Evolutionary conservation across 2,113 vertebrate genomes (phyloP).

Genomic region (Microtus richardsoni): DNA sequence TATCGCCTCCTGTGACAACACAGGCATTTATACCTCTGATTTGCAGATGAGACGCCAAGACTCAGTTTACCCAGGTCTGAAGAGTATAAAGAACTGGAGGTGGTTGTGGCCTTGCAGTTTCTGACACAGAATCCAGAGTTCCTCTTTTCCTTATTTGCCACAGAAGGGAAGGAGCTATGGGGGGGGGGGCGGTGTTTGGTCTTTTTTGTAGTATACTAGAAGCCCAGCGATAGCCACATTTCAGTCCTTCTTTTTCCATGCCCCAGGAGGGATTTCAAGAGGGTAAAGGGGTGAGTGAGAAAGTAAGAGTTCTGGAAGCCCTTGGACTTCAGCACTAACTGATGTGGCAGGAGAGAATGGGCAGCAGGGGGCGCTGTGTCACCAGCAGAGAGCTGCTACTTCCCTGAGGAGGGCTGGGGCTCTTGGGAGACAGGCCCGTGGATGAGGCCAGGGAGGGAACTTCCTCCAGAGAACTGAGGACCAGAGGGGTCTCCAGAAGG

Average conservation of each 20-base stretch:
- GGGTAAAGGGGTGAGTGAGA: background rate
- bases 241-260: background rate
- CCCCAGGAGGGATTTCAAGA: background rate
- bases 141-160: background rate
- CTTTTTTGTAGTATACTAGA: background rate
- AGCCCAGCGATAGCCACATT: background rate
- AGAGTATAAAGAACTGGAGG: background rate
- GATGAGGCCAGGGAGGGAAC: fast-evolving
- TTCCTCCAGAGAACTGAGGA: background rate
- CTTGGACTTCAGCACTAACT: no score
- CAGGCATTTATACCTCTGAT: background rate
- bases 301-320: no score
- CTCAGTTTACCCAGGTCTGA: background rate
- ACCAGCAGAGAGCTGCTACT: fast-evolving
- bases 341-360: background rate
- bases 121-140: background rate
- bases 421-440: background rate
- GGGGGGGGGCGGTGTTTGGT: no score
- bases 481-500: background rate
- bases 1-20: background rate
- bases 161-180: background rate
- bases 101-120: background rate
- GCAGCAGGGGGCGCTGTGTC: slow-evolving; percentile 64
- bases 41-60: background rate
- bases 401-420: background rate